Evolutionary conservation across 2,113 vertebrate genomes (phyloP).

Genomic region (Onychostoma macrolepis): DNA sequence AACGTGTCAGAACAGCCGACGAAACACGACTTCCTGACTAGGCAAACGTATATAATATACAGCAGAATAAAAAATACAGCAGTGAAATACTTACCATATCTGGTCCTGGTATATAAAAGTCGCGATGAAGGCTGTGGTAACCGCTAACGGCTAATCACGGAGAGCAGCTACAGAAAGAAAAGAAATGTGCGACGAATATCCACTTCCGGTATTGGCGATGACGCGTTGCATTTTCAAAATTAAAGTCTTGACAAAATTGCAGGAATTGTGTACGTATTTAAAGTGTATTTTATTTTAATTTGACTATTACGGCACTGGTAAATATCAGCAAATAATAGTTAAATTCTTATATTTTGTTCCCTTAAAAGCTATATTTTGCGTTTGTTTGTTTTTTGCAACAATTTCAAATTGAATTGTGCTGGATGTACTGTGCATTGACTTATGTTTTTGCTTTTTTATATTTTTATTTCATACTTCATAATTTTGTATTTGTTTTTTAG

Average conservation of each 20-base stretch:
- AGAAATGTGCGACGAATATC: constrained; percentile 24
- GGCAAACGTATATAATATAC: neutral
- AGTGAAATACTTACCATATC: constrained; percentile 42
- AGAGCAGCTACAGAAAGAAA: constrained; percentile 17
- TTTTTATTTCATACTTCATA: neutral
- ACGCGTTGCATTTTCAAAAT: constrained; percentile 57
- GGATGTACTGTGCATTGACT: neutral
- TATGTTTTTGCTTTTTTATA: neutral
- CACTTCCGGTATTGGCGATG: neutral
- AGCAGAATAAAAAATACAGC: neutral
- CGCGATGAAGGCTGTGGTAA: neutral
- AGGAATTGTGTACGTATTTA: constrained; percentile 32
- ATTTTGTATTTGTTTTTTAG: neutral
- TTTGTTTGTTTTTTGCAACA: neutral
- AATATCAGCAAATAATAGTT: neutral
- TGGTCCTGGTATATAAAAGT: neutral
- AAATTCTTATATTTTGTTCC: neutral
- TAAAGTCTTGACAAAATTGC: constrained; percentile 40
- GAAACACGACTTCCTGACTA: neutral
- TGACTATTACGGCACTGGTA: neutral
- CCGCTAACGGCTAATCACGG: constrained; percentile 7
- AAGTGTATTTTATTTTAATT: neutral
- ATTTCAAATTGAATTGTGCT: neutral
- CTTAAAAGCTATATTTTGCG: neutral
- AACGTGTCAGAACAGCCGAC: neutral